These are phyloP conservation scores for Phyllotreta cruciferae DNA, from an alignment of 2,888 invertebrate species.

Conservation along the genomic window DNA sequence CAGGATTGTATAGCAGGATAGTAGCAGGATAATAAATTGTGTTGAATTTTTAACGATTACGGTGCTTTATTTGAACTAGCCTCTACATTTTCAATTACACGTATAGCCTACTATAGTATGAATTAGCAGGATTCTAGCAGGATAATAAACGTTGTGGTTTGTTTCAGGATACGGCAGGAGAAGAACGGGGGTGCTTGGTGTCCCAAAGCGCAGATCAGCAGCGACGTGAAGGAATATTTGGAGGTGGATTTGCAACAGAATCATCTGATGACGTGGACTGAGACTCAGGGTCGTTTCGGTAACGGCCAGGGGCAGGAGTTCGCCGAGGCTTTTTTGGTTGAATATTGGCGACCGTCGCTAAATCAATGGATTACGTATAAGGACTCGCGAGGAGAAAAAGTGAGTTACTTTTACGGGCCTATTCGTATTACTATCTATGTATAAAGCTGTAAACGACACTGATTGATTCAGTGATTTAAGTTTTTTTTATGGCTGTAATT, in stretches of 20 bases:
- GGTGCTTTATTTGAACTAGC: no score
- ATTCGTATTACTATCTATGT: neutral
- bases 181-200: constrained; percentile 93
- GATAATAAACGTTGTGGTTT: constrained; percentile 27
- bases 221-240: constrained; percentile 79
- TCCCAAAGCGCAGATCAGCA: constrained; percentile 80
- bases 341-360: constrained; percentile 77
- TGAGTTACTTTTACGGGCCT: constrained; percentile 62
- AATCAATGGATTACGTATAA: constrained; percentile 81
- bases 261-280: constrained; percentile 82
- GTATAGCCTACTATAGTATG: neutral
- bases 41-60: no score
- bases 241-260: constrained; percentile 79
- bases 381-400: constrained; percentile 78
- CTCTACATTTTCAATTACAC: neutral
- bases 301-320: constrained; percentile 91
- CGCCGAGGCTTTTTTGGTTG: constrained; percentile 82
- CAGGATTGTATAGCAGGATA: no score
- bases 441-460: neutral
- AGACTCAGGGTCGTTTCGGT: constrained; percentile 91
- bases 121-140: neutral
- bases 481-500: no score
- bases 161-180: constrained; percentile 80
- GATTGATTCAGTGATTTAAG: no score
- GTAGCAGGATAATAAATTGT: no score